Evolutionary conservation across 2,888 invertebrate genomes (phyloP).

Genomic region (Habrosyne pyritoides): DNA sequence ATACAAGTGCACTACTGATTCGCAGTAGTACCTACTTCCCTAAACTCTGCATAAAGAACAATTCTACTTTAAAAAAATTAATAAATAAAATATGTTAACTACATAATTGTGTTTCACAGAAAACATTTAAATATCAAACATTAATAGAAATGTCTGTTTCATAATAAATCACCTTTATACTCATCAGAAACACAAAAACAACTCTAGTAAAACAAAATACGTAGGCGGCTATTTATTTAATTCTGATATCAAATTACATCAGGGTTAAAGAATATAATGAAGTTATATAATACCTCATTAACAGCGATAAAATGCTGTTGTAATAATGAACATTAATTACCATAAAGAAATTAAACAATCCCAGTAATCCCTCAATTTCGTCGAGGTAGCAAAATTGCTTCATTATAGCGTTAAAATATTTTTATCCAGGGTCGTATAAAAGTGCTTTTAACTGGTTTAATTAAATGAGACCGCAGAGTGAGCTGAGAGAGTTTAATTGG

Average conservation of each 20-base stretch:
- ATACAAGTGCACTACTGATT: no score
- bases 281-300: not conserved
- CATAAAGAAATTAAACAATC: constrained; percentile 9
- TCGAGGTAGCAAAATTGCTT: constrained; percentile 38
- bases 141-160: no score
- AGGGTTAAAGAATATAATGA: not conserved
- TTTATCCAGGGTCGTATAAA: constrained; percentile 29
- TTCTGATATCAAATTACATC: not conserved
- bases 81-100: no score
- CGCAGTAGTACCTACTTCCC: no score
- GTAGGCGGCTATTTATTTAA: not conserved
- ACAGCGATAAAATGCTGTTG: constrained; percentile 13
- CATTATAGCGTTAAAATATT: constrained; percentile 36
- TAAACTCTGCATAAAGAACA: no score
- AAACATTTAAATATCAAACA: no score
- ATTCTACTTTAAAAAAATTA: no score
- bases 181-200: no score
- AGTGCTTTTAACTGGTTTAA: constrained; percentile 20
- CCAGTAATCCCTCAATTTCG: constrained; percentile 33
- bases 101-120: no score
- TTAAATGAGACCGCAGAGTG: constrained; percentile 9
- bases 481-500: not conserved
- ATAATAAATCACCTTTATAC: not conserved
- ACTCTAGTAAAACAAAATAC: not conserved
- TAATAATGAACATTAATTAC: constrained; percentile 20